phyloP scores from a whole-genome alignment of 2,888 invertebrate genomes.

The Teinopalpus imperialis region DNA sequence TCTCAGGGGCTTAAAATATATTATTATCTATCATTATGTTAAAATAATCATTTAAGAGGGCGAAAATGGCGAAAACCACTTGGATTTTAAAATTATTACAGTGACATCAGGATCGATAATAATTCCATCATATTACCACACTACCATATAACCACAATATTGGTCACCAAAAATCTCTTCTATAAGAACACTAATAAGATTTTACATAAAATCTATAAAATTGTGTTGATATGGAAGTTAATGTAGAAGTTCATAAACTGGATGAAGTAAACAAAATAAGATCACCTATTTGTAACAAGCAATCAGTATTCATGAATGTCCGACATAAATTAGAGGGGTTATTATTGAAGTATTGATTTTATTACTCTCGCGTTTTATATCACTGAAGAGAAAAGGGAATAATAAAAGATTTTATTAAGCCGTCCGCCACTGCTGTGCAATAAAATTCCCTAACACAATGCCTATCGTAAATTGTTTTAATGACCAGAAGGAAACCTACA shows the following conservation, averaged over 20 bases:
- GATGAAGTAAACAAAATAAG: conserved; percentile 3
- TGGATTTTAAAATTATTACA: no score
- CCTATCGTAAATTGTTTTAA: conserved; percentile 41
- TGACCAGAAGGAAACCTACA: conserved; percentile 35
- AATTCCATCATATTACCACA: no score
- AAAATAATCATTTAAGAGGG: no score
- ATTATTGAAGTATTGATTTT: conserved; percentile 27
- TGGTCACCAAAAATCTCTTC: no score
- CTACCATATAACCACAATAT: no score
- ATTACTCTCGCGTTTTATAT: conserved; percentile 25
- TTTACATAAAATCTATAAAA: no score
- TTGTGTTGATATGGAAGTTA: background rate
- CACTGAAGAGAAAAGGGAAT: conserved; percentile 28
- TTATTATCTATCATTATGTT: no score
- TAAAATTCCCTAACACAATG: conserved; percentile 40
- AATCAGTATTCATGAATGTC: conserved; percentile 18
- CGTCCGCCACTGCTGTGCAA: conserved; percentile 33
- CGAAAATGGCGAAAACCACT: no score
- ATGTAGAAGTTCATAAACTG: conserved; percentile 9
- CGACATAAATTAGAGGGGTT: conserved; percentile 23
- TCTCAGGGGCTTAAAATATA: no score
- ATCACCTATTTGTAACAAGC: conserved; percentile 4
- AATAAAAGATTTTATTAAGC: conserved; percentile 41
- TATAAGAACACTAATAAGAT: no score
- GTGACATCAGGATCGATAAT: no score